Evolutionary conservation across 2,113 vertebrate genomes (phyloP), one percentile per base, ranked within the genome.

Genomic region (Pangasianodon gigas): DNA sequence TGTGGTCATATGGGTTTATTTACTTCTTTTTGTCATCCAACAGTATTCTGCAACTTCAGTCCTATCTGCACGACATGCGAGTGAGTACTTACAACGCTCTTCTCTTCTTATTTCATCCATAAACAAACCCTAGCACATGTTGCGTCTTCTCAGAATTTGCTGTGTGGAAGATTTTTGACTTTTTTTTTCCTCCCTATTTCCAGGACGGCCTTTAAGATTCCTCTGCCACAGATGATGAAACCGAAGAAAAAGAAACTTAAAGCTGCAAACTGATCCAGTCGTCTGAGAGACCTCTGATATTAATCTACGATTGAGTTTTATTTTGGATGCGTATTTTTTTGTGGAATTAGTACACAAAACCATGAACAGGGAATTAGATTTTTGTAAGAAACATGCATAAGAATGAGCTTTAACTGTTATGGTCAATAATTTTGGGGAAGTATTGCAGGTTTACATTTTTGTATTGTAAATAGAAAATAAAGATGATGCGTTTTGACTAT

Each of bases 11-110:
- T 54, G 26, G 6, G 18, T 19, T 54, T 10, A 10, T 54, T 54
- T 56, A 0, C 14, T 85, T 69, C 4, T 69, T 56, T 8, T 75
- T 9, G 62, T 58, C 51, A 67, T 75, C 54, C 87, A 11, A 19
- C 93, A 99, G 98, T 99, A 93, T 99, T 99, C 96, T 99, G 98
- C 96, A 99, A 96, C 93, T 99, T 99, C 95, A 99, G 98, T 92
- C 98, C 98, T 14, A 99, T 99, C 94, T 99, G 98, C 89, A 99
- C 98, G 24, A 99, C 98, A 0, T 99, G 98, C 96, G 98, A 99
- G 98, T 99, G 91, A 98, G 98, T 98, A 92, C 80, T 91, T 21
- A 19, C 18, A 44, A 37, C n/a, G 56, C 54, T 19, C 19, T 6
- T 26, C 19, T 14, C 44, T 14, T 51, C 29, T 18, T n/a, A 1